Evolutionary conservation across 2,113 vertebrate species (phyloP).

Genomic region (Verasper variegatus): DNA sequence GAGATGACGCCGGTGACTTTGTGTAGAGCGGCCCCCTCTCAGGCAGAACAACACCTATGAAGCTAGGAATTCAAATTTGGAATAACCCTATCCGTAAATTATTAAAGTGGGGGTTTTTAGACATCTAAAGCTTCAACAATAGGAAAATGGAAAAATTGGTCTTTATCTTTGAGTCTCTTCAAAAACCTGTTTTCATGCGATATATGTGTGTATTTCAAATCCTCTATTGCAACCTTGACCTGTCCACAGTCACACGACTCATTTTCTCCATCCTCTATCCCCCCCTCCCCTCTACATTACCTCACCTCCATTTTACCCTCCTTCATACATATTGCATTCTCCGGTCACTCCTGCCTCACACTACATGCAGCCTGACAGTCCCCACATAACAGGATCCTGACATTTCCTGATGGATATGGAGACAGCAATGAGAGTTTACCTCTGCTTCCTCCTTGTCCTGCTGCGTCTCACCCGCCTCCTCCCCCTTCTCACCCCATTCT

Average conservation of each 20-base stretch:
- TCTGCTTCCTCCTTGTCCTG: constrained; percentile 27
- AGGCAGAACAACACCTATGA: neutral
- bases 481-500: neutral
- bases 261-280: constrained; percentile 12
- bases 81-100: too few species aligned
- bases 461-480: constrained; percentile 22
- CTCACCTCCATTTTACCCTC: constrained; percentile 27
- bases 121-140: too few species aligned
- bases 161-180: too few species aligned
- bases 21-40: neutral
- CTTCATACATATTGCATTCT: constrained; percentile 61
- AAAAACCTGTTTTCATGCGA: neutral
- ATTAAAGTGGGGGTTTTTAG: neutral
- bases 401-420: constrained; percentile 64
- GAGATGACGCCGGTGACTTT: neutral
- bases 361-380: constrained; percentile 29
- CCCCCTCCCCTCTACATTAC: constrained; percentile 10
- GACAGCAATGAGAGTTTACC: constrained; percentile 51
- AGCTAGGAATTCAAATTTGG: too few species aligned
- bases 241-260: neutral
- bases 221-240: neutral
- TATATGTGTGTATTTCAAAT: neutral
- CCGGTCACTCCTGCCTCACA: constrained; percentile 25
- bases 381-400: constrained; percentile 48
- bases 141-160: too few species aligned